Evolutionary conservation across 2,888 invertebrate species (phyloP).

Genomic region (Epiblema foenella): DNA sequence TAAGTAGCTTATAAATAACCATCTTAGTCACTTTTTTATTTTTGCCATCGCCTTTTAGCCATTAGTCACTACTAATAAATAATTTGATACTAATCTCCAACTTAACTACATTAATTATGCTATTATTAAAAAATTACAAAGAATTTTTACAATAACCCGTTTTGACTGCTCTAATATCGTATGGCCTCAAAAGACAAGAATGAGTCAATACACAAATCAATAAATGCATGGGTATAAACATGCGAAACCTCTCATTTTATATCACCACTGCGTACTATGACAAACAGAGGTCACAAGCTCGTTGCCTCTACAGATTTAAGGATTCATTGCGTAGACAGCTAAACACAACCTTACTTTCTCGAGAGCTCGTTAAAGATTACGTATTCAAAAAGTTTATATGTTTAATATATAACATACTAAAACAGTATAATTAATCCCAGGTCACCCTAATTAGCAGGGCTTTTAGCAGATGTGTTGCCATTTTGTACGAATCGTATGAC

Average conservation of each 20-base stretch:
- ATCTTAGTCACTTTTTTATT: neutral
- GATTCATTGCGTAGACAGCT: too few species aligned
- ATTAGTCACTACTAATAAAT: too few species aligned
- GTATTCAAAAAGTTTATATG: too few species aligned
- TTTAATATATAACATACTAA: neutral
- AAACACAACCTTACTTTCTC: too few species aligned
- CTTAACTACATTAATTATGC: neutral
- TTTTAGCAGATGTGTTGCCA: conserved; percentile 56
- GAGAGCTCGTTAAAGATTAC: too few species aligned
- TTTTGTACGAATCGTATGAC: conserved; percentile 48
- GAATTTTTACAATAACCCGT: neutral
- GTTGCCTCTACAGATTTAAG: too few species aligned
- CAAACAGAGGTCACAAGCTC: too few species aligned
- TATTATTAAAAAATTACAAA: neutral
- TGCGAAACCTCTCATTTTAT: too few species aligned
- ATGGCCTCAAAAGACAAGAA: conserved; percentile 1
- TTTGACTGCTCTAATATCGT: neutral
- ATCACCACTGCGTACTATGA: too few species aligned
- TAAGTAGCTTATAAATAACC: neutral
- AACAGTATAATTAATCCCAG: conserved; percentile 19
- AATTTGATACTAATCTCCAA: too few species aligned
- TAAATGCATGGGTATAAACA: neutral
- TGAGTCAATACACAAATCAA: conserved; percentile 3
- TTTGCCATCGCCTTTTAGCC: too few species aligned
- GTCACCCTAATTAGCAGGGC: conserved; percentile 53